These are phyloP conservation scores for Eupithecia inturbata DNA, from an alignment of 2,888 invertebrate species.

Conservation along the genomic window DNA sequence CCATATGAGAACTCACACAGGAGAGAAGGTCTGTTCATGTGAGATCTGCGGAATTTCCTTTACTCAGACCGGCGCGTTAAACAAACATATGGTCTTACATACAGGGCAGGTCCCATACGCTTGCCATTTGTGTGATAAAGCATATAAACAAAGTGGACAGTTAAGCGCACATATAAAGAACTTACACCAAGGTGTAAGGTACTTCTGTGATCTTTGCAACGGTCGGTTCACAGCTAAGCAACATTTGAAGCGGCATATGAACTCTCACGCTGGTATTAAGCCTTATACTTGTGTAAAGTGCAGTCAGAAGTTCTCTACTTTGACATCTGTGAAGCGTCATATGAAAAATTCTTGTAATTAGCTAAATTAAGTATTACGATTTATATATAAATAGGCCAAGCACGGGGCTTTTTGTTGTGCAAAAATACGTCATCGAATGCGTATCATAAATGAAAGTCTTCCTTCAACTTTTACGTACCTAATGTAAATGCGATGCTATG, in stretches of 20 bases:
- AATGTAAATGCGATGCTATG: no score
- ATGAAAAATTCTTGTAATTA: conserved; percentile 23
- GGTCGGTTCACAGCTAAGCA: conserved; percentile 5
- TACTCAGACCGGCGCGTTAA: background rate
- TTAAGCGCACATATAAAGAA: conserved; percentile 10
- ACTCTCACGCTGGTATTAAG: conserved; percentile 12
- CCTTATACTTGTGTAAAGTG: conserved; percentile 14
- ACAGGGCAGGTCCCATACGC: conserved; percentile 7
- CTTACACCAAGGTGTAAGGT: conserved; percentile 1
- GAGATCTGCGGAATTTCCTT: conserved; percentile 13
- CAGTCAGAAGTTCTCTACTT: conserved; percentile 9
- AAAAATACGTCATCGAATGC: no score
- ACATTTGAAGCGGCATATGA: conserved; percentile 18
- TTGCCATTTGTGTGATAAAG: conserved; percentile 10
- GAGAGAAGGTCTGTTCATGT: conserved; percentile 14
- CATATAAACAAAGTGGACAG: conserved; percentile 15
- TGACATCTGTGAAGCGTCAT: conserved; percentile 3
- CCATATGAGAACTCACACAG: conserved; percentile 15
- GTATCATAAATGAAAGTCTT: no score
- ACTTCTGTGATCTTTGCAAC: conserved; percentile 9
- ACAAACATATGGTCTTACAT: conserved; percentile 15
- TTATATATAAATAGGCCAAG: no score
- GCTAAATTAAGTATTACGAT: background rate
- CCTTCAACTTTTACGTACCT: no score
- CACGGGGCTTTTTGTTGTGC: no score